Evolutionary conservation across 2,888 invertebrate species (phyloP).

Genomic region (Eilema griseolum): DNA sequence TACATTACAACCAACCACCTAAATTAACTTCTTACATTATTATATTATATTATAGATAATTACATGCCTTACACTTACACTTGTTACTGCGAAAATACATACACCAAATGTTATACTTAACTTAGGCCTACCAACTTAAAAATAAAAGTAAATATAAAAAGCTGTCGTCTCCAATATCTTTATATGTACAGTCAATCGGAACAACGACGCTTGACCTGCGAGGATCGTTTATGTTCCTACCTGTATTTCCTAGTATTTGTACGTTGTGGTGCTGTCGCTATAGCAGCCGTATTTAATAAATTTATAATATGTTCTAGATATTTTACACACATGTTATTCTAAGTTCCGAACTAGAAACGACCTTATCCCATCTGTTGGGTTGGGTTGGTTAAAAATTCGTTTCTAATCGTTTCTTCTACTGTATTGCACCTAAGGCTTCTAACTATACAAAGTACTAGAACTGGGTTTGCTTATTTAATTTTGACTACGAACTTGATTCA

Average conservation of each 20-base stretch:
- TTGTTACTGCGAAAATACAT: no score
- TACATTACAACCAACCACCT: neutral
- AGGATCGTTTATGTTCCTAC: neutral
- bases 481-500: neutral
- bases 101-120: no score
- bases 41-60: no score
- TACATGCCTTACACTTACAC: no score
- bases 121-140: neutral
- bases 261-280: neutral
- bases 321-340: neutral
- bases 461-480: neutral
- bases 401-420: no score
- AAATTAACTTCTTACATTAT: no score
- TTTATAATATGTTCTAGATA: neutral
- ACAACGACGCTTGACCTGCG: neutral
- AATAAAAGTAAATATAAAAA: neutral
- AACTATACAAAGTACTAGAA: neutral
- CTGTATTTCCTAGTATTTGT: neutral
- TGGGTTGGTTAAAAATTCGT: no score
- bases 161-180: neutral
- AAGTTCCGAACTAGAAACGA: no score
- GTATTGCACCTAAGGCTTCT: neutral
- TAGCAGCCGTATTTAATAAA: neutral
- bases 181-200: conserved; percentile 11
- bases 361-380: no score